A percentile compares a stretch with the other conserved stretches of the same genome.
Evolutionary conservation across 2,797 vertebrate species (phyloP).

Genomic region (Crocidura indochinensis): DNA sequence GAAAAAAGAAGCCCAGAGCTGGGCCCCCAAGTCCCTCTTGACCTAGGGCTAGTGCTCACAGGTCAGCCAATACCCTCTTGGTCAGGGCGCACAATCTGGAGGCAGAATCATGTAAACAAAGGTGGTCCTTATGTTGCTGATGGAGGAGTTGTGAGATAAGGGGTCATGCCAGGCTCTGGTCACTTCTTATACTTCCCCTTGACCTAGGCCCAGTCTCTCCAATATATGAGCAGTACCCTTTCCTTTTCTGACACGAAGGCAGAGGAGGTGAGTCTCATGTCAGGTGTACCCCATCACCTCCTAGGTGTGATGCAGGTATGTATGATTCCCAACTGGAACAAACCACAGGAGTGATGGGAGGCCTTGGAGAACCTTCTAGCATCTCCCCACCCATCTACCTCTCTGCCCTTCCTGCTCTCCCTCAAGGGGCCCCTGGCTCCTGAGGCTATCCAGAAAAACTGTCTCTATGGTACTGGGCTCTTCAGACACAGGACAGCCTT

Average conservation of each 20-base stretch:
- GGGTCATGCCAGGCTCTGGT: not conserved
- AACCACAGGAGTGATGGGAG: not conserved
- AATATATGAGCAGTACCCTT: not conserved
- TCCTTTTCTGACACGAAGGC: not conserved
- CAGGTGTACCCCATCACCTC: not conserved
- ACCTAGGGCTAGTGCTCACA: not conserved
- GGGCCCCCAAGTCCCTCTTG: not conserved
- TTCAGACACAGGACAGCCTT: not conserved
- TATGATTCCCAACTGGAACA: not conserved
- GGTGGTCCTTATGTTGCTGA: not conserved
- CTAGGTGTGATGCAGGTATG: not conserved
- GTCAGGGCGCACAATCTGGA: not conserved
- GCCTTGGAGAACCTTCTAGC: not conserved
- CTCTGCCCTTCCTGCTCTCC: not conserved
- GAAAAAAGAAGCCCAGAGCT: not conserved
- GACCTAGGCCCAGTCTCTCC: no score
- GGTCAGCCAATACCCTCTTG: not conserved
- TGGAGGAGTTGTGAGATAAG: not conserved
- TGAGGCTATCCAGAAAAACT: not conserved
- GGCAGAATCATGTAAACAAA: not conserved
- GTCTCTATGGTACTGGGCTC: not conserved
- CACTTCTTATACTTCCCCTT: no score
- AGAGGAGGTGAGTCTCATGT: not conserved
- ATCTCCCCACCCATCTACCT: not conserved
- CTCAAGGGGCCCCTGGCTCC: not conserved